Conservation (phyloP, 92 coral and sea anemone species). For the Blastomussa wellsi region DNA sequence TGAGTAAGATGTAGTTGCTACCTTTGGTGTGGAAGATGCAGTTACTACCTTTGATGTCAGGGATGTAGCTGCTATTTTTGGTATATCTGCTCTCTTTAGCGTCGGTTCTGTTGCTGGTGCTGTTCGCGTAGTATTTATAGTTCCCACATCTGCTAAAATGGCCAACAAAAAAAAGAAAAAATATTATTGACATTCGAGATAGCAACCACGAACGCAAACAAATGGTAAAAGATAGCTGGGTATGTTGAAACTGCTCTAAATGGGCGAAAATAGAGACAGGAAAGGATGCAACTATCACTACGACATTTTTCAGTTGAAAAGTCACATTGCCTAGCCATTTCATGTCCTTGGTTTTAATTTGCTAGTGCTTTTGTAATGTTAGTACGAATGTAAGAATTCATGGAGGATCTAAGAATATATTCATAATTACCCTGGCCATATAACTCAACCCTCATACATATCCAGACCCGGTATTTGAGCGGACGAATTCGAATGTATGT, state of each 20-base stretch:
- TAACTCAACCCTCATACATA: neutral
- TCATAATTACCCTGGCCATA: slow-evolving; percentile 1
- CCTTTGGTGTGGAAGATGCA: neutral
- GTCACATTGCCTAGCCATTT: too few relatives aligned
- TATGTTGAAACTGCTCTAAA: too few relatives aligned
- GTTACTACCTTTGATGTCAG: neutral
- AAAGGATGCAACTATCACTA: too few relatives aligned
- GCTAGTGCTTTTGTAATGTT: too few relatives aligned
- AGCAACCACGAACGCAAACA: too few relatives aligned
- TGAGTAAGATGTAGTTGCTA: neutral
- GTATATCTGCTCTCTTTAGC: neutral
- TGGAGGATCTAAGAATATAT: neutral
- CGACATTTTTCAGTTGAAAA: too few relatives aligned
- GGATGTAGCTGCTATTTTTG: neutral
- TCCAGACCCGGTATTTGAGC: neutral
- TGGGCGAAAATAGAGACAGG: too few relatives aligned
- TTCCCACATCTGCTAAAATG: neutral
- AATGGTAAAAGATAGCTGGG: too few relatives aligned
- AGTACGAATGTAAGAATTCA: too few relatives aligned
- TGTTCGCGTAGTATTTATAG: neutral
- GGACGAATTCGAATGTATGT: neutral
- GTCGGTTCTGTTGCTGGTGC: neutral
- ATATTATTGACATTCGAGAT: neutral
- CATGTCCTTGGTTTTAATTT: too few relatives aligned
- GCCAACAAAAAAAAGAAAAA: neutral